phyloP scores from a whole-genome alignment of 2,797 vertebrate species.

The Orestias chungarensis region DNA sequence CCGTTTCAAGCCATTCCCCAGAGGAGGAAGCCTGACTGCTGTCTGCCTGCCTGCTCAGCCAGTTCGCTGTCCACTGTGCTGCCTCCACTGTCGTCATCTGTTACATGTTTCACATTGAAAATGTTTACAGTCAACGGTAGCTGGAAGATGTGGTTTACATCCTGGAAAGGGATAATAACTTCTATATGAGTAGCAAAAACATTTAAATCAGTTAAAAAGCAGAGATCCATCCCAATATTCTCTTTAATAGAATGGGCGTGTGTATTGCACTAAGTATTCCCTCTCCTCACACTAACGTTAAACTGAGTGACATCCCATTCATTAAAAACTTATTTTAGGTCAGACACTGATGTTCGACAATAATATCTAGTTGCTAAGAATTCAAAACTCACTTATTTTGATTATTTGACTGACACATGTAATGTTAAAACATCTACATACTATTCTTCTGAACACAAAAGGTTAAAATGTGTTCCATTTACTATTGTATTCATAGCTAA shows the following conservation, averaged over 20 bases:
- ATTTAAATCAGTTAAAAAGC: no score
- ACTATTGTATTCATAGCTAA: no score
- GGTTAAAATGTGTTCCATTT: no score
- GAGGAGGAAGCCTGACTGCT: conserved; percentile 51
- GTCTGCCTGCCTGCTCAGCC: conserved; percentile 43
- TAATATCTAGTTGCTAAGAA: not conserved
- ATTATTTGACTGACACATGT: no score
- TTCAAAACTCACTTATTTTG: no score
- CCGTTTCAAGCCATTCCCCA: conserved; percentile 59
- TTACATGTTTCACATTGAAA: not conserved
- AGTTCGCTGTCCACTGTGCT: conserved; percentile 46
- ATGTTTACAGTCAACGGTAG: not conserved
- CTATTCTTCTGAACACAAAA: no score
- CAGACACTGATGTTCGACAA: not conserved
- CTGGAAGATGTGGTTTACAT: not conserved
- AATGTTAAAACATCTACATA: no score
- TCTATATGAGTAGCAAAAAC: not conserved
- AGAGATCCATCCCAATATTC: not conserved
- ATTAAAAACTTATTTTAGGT: not conserved
- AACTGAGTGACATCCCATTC: no score
- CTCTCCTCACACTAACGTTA: no score
- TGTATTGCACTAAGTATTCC: no score
- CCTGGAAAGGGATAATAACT: not conserved
- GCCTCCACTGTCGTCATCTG: conserved; percentile 32
- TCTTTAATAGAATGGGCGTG: no score